Evolutionary conservation across 2,113 vertebrate species (phyloP).

Genomic region (Anthoscopus minutus): DNA sequence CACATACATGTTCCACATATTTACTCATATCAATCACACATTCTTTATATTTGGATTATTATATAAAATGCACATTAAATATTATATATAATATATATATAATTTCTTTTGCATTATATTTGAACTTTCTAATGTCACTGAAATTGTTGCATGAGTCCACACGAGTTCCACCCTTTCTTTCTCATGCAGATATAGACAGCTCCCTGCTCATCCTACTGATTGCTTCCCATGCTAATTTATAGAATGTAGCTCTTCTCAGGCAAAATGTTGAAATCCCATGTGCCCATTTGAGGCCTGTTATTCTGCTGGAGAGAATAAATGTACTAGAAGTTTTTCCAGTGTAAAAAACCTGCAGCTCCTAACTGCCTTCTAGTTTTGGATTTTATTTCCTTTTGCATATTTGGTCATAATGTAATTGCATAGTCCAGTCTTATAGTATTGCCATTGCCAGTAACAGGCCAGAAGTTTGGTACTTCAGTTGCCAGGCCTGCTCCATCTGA

Average conservation of each 20-base stretch:
- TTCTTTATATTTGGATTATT: neutral
- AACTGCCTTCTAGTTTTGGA: neutral
- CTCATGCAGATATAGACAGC: rapidly evolving
- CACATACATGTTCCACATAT: neutral
- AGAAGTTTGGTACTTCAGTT: neutral
- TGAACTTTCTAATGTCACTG: neutral
- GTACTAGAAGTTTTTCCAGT: neutral
- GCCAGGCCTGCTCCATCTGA: neutral
- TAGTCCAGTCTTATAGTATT: neutral
- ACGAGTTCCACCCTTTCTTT: neutral
- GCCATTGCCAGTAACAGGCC: neutral
- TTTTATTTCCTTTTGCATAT: neutral
- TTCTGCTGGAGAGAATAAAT: neutral
- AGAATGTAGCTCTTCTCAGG: neutral
- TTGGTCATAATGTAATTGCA: neutral
- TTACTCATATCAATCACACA: rapidly evolving
- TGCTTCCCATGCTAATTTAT: neutral
- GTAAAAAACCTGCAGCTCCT: neutral
- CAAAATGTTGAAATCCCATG: neutral
- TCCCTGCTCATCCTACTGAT: neutral
- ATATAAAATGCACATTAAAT: neutral
- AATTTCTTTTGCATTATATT: neutral
- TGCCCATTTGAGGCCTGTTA: neutral
- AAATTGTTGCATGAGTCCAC: neutral
- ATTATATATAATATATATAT: too few species aligned